Evolutionary conservation across 2,888 invertebrate genomes (phyloP).

Genomic region (Apantesis nais): DNA sequence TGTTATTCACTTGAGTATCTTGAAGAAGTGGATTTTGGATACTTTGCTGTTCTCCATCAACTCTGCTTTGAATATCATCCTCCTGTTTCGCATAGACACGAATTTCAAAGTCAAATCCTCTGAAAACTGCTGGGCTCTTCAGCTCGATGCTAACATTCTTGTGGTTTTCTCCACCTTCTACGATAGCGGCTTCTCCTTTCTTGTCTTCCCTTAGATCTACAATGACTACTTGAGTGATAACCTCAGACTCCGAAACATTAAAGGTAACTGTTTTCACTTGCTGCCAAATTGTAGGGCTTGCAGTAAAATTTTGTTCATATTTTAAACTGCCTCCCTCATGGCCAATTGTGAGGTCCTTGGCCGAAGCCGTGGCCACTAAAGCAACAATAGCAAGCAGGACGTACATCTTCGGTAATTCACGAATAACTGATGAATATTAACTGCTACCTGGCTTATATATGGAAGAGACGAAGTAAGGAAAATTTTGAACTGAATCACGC

Average conservation of each 20-base stretch:
- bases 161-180: slow-evolving; percentile 71
- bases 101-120: slow-evolving; percentile 72
- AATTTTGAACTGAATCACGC: slow-evolving; percentile 61
- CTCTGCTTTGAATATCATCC: slow-evolving; percentile 11
- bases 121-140: slow-evolving; percentile 72
- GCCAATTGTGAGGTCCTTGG: slow-evolving; percentile 65
- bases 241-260: slow-evolving; percentile 59
- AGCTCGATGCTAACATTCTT: slow-evolving; percentile 71
- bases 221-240: slow-evolving; percentile 66
- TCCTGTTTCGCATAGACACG: slow-evolving; percentile 61
- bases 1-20: slow-evolving; percentile 4
- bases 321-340: slow-evolving; percentile 59
- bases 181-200: slow-evolving; percentile 70
- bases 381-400: slow-evolving; percentile 50
- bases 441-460: slow-evolving; percentile 63
- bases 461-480: slow-evolving; percentile 62
- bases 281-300: slow-evolving; percentile 71
- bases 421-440: slow-evolving; percentile 53
- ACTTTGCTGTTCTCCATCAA: background rate
- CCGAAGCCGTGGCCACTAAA: slow-evolving; percentile 52
- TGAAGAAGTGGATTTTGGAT: background rate
- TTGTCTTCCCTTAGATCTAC: slow-evolving; percentile 71
- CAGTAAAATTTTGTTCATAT: slow-evolving; percentile 65
- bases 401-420: slow-evolving; percentile 57
- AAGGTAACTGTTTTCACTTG: slow-evolving; percentile 65